Conservation (phyloP, 92 coral and sea anemone genomes). For the Epizoanthus scotinus region DNA sequence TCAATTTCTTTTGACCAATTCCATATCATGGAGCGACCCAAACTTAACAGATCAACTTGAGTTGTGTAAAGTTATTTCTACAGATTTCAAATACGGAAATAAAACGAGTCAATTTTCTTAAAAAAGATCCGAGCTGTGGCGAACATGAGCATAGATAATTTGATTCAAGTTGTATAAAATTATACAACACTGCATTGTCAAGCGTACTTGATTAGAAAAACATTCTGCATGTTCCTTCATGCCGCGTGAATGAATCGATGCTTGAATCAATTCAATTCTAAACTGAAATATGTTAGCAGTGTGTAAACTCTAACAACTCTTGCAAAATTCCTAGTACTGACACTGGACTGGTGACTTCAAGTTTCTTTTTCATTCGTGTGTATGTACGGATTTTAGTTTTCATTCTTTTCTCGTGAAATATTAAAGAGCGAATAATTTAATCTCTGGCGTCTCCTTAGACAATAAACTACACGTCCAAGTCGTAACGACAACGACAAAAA, state of each 20-base stretch:
- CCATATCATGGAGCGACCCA: neutral
- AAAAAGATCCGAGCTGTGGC: neutral
- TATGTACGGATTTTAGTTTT: slow-evolving; percentile 9
- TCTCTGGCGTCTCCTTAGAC: neutral
- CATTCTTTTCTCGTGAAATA: slow-evolving; percentile 42
- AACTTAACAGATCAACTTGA: neutral
- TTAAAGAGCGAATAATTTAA: slow-evolving; percentile 24
- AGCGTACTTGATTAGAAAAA: neutral
- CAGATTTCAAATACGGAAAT: neutral
- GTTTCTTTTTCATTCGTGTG: slow-evolving; percentile 36
- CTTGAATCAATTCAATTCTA: neutral
- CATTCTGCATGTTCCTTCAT: neutral
- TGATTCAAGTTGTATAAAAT: slow-evolving; percentile 25
- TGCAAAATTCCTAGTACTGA: neutral
- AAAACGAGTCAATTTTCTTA: neutral
- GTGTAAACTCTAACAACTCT: neutral
- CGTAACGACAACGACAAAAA: neutral
- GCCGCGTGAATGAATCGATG: neutral
- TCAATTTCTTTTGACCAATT: slow-evolving; percentile 40
- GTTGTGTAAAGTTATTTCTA: neutral
- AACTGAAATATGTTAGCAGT: neutral
- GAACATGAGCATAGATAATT: neutral
- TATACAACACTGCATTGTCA: neutral
- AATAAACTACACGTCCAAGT: neutral
- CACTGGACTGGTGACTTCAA: neutral